Evolutionary conservation across 2,888 invertebrate species (phyloP).

Genomic region (Cheilosia pagana): DNA sequence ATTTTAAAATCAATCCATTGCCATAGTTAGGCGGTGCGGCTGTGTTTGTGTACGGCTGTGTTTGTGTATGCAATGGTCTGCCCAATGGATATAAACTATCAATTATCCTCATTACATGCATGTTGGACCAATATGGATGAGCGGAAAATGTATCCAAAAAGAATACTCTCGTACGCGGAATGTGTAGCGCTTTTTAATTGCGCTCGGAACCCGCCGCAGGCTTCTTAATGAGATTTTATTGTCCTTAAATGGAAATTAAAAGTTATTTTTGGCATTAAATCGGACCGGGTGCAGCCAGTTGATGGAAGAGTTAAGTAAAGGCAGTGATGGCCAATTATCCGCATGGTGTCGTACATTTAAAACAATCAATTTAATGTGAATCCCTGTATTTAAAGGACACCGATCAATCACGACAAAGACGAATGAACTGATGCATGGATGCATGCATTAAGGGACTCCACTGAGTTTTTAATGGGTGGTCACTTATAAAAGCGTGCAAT

Average conservation of each 20-base stretch:
- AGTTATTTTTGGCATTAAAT: slow-evolving; percentile 27
- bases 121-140: slow-evolving; percentile 36
- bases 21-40: slow-evolving; percentile 12
- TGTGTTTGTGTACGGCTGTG: neutral
- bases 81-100: slow-evolving; percentile 61
- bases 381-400: slow-evolving; percentile 22
- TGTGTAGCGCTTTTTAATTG: slow-evolving; percentile 36
- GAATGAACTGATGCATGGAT: neutral
- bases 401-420: neutral
- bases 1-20: slow-evolving; percentile 66
- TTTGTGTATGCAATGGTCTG: too few relatives aligned
- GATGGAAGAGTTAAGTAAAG: slow-evolving; percentile 44
- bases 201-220: slow-evolving; percentile 12
- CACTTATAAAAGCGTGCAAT: neutral
- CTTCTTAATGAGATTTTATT: slow-evolving; percentile 57
- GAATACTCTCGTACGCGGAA: slow-evolving; percentile 2
- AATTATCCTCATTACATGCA: slow-evolving; percentile 69
- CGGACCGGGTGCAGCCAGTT: slow-evolving; percentile 4
- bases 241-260: slow-evolving; percentile 54
- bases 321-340: slow-evolving; percentile 17
- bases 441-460: neutral
- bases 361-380: slow-evolving; percentile 11
- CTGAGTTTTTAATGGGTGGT: neutral
- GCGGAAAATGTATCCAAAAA: slow-evolving; percentile 16
- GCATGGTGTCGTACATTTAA: slow-evolving; percentile 8